A percentile compares a stretch with the other conserved stretches of the same genome.
These are phyloP conservation scores for Phrynosoma platyrhinos DNA, from an alignment of 2,113 vertebrate species.

Conservation along the genomic window DNA sequence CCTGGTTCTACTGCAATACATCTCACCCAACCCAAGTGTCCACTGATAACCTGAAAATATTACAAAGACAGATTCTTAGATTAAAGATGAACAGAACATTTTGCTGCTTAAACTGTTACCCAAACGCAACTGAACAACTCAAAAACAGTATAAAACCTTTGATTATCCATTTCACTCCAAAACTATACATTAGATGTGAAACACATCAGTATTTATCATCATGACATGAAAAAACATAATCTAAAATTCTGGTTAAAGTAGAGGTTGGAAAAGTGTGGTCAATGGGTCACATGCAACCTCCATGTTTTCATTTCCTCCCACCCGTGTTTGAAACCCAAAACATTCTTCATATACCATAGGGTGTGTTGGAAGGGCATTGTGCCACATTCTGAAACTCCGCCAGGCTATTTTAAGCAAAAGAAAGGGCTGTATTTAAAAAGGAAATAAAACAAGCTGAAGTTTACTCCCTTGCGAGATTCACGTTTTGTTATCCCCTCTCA, in stretches of 20 bases:
- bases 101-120: not conserved
- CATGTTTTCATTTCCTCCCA: no score
- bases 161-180: not conserved
- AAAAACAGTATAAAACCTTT: not conserved
- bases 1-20: constrained; percentile 97
- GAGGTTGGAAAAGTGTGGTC: no score
- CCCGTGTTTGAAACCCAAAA: no score
- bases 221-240: not conserved
- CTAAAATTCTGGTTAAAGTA: not conserved
- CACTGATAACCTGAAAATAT: constrained; percentile 93
- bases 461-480: no score
- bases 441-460: no score
- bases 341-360: no score
- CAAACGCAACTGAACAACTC: not conserved
- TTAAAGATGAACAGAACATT: not conserved
- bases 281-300: no score
- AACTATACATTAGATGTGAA: not conserved
- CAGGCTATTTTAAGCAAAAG: no score
- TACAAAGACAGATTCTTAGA: not conserved
- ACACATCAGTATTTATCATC: not conserved
- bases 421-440: no score
- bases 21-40: constrained; percentile 97
- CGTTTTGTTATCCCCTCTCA: not conserved
- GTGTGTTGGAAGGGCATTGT: no score
- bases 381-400: no score